Evolutionary conservation across 2,113 vertebrate species (phyloP).

Genomic region (Oreocharis arfaki): DNA sequence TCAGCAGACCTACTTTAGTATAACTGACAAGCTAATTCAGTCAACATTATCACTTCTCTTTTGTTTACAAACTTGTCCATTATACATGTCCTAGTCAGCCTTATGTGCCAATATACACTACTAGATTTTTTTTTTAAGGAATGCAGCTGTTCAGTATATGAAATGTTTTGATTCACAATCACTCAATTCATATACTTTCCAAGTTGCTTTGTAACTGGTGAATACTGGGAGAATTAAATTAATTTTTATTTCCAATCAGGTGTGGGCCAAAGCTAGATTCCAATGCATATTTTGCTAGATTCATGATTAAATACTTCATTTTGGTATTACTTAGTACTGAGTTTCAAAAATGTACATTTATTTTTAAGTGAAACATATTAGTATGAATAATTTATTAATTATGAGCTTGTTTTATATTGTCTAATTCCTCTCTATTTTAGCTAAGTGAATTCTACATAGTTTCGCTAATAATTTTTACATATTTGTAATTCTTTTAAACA

Average conservation of each 20-base stretch:
- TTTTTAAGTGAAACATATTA: not conserved
- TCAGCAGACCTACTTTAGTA: not conserved
- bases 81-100: not conserved
- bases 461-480: not conserved
- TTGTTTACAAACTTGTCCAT: not conserved
- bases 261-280: not conserved
- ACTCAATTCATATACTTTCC: not conserved
- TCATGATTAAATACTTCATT: not conserved
- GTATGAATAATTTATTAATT: not conserved
- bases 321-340: not conserved
- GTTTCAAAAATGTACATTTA: not conserved
- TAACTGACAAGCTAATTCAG: not conserved
- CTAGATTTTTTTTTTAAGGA: not conserved
- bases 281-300: not conserved
- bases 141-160: not conserved
- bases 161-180: not conserved
- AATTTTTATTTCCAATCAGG: not conserved
- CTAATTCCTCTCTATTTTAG: not conserved
- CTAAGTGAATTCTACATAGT: not conserved
- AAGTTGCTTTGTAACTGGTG: not conserved
- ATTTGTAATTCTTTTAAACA: not conserved
- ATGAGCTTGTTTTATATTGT: not conserved
- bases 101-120: not conserved
- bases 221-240: not conserved
- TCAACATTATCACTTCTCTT: not conserved